phyloP scores from a whole-genome alignment of 2,113 vertebrate genomes.

The Empidonax traillii region DNA sequence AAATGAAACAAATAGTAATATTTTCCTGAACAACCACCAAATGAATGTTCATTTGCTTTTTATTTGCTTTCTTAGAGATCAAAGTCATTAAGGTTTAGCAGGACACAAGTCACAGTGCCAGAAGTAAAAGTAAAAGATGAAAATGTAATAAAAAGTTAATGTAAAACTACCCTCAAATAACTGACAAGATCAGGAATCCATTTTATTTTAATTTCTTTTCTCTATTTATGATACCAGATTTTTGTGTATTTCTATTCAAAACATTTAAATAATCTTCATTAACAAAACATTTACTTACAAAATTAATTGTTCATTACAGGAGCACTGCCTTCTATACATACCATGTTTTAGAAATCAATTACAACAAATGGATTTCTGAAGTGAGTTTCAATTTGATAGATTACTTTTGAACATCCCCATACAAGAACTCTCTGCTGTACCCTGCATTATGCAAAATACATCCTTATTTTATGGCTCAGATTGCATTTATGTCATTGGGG shows the following conservation, averaged over 20 bases:
- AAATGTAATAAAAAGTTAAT: neutral
- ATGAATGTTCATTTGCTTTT: neutral
- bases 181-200: neutral
- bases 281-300: neutral
- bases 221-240: neutral
- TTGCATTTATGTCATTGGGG: neutral
- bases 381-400: neutral
- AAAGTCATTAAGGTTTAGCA: neutral
- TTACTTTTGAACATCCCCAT: neutral
- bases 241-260: neutral
- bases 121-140: neutral
- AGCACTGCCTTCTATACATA: neutral
- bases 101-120: neutral
- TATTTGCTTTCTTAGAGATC: neutral
- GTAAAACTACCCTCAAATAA: neutral
- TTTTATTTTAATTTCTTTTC: neutral
- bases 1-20: neutral
- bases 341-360: neutral
- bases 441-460: neutral
- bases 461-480: neutral
- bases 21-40: neutral
- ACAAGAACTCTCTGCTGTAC: neutral
- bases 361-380: neutral
- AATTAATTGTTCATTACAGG: neutral
- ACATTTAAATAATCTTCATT: neutral